Evolutionary conservation across 2,888 invertebrate genomes (phyloP).

Genomic region (Diarsia mendica): DNA sequence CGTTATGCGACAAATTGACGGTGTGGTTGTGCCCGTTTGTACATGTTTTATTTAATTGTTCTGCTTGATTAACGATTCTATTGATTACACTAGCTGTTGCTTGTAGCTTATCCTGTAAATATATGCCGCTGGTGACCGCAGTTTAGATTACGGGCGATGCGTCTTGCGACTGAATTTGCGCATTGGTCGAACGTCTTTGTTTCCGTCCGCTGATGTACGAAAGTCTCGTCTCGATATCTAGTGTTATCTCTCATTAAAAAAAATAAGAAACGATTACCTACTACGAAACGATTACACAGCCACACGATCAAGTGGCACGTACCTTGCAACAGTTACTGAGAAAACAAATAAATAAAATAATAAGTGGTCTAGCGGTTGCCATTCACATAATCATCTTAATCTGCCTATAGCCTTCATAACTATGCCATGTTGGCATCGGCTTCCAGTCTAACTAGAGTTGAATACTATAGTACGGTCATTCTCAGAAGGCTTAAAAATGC

Average conservation of each 20-base stretch:
- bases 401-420: too few species aligned
- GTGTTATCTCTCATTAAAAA: too few species aligned
- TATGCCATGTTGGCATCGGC: too few species aligned
- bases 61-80: not conserved
- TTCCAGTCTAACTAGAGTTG: too few species aligned
- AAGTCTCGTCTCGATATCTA: not conserved
- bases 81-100: not conserved
- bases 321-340: not conserved
- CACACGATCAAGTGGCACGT: not conserved
- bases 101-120: not conserved
- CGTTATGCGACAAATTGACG: slow-evolving; percentile 34
- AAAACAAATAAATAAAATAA: not conserved
- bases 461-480: too few species aligned
- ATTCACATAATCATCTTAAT: too few species aligned
- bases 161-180: not conserved
- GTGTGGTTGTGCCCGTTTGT: not conserved
- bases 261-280: not conserved
- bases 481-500: too few species aligned
- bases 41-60: slow-evolving; percentile 12
- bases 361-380: not conserved
- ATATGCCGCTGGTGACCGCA: not conserved
- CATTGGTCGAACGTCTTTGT: not conserved
- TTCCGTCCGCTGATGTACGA: not conserved
- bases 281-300: too few species aligned
- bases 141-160: not conserved